Conservation (phyloP, 2,797 vertebrate genomes). For the Sarcophilus harrisii region DNA sequence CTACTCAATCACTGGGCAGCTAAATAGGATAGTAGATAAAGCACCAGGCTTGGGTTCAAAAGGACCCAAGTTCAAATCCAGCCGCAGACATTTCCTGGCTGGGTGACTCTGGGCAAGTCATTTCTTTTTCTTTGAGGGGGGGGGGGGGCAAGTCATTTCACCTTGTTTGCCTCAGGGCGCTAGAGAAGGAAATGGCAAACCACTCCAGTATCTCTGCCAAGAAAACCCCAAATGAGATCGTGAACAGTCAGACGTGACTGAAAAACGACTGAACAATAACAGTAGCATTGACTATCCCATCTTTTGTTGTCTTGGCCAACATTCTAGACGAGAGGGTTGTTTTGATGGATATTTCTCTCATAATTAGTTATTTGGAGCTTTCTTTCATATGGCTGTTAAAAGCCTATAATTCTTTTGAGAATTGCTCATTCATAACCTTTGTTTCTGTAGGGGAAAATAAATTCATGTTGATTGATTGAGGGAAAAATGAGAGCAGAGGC, state of each 20-base stretch:
- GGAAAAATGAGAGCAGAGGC: neutral
- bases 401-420: neutral
- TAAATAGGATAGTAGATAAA: neutral
- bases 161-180: neutral
- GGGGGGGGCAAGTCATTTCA: neutral
- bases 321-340: neutral
- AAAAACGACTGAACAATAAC: neutral
- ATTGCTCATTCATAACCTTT: neutral
- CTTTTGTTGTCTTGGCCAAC: neutral
- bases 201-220: neutral
- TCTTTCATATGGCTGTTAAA: neutral
- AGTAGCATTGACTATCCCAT: neutral
- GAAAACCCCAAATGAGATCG: neutral
- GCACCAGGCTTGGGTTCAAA: neutral
- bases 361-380: neutral
- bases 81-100: neutral
- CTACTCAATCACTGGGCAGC: neutral
- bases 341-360: neutral
- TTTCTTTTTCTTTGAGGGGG: too few species aligned
- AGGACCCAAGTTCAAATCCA: neutral
- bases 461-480: neutral
- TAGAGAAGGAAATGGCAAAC: neutral
- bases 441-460: neutral
- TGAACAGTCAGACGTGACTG: neutral
- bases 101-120: neutral